Evolutionary conservation across 2,797 vertebrate species (phyloP).

Genomic region (Hypotaenidia okinawae): DNA sequence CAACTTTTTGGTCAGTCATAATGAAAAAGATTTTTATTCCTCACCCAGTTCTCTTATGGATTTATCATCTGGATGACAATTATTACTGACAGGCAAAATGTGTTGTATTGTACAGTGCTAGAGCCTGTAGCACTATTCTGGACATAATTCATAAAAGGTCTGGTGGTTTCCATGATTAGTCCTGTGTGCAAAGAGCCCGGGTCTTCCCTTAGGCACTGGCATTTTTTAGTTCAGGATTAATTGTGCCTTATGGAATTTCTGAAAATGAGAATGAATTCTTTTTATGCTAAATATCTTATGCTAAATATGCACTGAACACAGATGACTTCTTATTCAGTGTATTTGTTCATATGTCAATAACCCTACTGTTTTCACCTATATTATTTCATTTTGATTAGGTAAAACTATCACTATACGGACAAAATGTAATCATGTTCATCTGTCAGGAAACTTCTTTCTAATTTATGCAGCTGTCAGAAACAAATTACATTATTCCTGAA

Average conservation of each 20-base stretch:
- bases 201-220: neutral
- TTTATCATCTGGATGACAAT: neutral
- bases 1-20: neutral
- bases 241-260: neutral
- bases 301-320: neutral
- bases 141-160: neutral
- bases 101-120: neutral
- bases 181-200: neutral
- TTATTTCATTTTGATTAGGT: neutral
- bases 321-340: neutral
- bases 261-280: neutral
- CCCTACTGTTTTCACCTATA: neutral
- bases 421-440: neutral
- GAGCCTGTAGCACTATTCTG: neutral
- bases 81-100: neutral
- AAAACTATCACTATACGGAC: neutral
- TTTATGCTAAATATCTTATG: neutral
- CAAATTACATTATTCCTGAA: neutral
- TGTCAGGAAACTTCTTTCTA: neutral
- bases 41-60: neutral
- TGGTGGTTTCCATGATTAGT: neutral
- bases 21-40: neutral
- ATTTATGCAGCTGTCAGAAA: neutral
- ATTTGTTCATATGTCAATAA: neutral
- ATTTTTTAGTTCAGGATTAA: neutral